These are phyloP conservation scores for Danaus chrysippus DNA, from an alignment of 2,888 invertebrate genomes.

Conservation along the genomic window DNA sequence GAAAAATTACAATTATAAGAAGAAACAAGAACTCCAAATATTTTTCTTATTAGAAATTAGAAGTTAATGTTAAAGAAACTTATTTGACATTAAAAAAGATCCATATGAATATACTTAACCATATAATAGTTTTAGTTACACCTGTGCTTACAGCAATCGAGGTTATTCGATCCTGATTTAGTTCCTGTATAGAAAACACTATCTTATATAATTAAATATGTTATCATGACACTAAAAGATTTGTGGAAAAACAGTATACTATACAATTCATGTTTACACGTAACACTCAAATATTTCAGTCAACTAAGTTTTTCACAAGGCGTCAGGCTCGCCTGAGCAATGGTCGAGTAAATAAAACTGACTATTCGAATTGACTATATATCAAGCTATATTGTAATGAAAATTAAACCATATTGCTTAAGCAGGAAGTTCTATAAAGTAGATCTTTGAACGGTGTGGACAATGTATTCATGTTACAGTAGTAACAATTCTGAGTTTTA, in stretches of 20 bases:
- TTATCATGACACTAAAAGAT: too few relatives aligned
- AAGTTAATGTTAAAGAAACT: too few relatives aligned
- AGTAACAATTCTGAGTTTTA: constrained; percentile 12
- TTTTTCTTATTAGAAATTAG: too few relatives aligned
- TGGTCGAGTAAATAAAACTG: constrained; percentile 8
- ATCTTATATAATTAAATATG: too few relatives aligned
- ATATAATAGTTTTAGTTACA: too few relatives aligned
- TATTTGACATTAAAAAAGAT: too few relatives aligned
- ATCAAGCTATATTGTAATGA: neutral
- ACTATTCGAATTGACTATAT: constrained; percentile 1
- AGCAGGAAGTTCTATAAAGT: constrained; percentile 5
- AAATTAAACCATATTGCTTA: constrained; percentile 15
- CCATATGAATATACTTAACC: too few relatives aligned
- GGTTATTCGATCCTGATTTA: too few relatives aligned
- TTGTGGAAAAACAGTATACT: neutral
- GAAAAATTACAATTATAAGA: too few relatives aligned
- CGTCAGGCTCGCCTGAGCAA: neutral
- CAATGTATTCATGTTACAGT: neutral
- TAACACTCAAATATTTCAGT: neutral
- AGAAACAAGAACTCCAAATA: too few relatives aligned
- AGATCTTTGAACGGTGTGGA: neutral
- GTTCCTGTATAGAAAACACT: too few relatives aligned
- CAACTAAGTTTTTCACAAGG: neutral
- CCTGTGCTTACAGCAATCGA: too few relatives aligned
- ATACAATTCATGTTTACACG: neutral